These are phyloP conservation scores for Drosophila limbata DNA, from an alignment of 2,888 invertebrate species.

Conservation along the genomic window DNA sequence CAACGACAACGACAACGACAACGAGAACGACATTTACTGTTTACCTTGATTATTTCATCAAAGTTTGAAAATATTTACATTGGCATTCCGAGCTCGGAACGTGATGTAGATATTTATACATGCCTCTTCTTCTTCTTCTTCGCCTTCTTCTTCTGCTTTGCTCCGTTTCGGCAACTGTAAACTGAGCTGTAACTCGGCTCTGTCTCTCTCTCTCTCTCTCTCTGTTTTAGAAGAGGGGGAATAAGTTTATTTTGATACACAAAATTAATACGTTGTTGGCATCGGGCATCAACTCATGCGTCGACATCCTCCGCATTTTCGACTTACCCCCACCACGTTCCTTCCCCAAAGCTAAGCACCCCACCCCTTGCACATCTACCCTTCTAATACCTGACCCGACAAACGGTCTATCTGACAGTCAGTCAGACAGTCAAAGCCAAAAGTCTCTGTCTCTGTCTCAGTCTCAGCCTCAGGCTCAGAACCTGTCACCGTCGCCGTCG, in stretches of 20 bases:
- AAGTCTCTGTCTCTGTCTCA: conserved; percentile 27
- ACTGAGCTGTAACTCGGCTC: conserved; percentile 53
- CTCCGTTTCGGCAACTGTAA: conserved; percentile 39
- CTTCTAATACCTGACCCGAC: conserved; percentile 41
- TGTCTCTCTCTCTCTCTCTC: conserved; percentile 11
- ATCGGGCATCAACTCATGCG: conserved; percentile 71
- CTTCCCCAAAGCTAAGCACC: background rate
- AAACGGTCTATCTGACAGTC: conserved; percentile 28
- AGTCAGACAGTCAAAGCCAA: conserved; percentile 49
- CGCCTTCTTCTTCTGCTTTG: background rate
- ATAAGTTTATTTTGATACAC: conserved; percentile 80
- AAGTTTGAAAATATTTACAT: conserved; percentile 79
- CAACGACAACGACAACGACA: conserved; percentile 46
- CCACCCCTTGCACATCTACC: background rate
- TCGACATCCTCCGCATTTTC: conserved; percentile 35
- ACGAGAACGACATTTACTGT: conserved; percentile 74
- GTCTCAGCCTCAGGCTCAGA: conserved; percentile 29
- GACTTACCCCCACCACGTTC: conserved; percentile 6
- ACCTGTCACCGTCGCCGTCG: conserved; percentile 56
- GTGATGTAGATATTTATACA: conserved; percentile 79
- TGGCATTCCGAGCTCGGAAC: conserved; percentile 78
- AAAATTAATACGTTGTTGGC: conserved; percentile 80
- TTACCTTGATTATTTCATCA: conserved; percentile 78
- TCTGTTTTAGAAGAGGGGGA: conserved; percentile 45
- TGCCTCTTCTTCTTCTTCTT: conserved; percentile 37